Conservation (phyloP, 2,113 vertebrate genomes). For the Cavia porcellus region DNA sequence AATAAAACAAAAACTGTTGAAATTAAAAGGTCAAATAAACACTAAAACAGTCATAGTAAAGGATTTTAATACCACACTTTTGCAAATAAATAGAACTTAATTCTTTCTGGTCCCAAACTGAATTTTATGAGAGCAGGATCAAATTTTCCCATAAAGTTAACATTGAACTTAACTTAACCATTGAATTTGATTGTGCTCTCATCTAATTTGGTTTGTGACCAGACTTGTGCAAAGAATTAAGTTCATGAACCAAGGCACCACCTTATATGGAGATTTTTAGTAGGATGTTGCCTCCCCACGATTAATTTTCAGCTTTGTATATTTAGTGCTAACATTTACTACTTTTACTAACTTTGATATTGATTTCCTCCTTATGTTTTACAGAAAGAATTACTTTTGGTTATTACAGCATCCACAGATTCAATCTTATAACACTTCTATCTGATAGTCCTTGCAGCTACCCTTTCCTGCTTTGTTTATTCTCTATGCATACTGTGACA, state of each 20-base stretch:
- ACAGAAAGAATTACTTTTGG: neutral
- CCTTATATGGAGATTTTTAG: neutral
- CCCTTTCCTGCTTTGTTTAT: neutral
- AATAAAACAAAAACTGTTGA: neutral
- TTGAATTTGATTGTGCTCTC: neutral
- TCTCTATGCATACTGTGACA: neutral
- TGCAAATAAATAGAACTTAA: neutral
- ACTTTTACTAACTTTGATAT: neutral
- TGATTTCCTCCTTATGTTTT: neutral
- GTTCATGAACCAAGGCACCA: neutral
- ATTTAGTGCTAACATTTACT: neutral
- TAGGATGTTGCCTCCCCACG: neutral
- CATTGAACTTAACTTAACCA: neutral
- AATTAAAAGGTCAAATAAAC: neutral
- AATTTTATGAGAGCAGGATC: neutral
- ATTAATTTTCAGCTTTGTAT: neutral
- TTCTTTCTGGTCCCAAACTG: neutral
- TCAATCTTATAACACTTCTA: neutral
- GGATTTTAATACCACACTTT: neutral
- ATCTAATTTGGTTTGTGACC: neutral
- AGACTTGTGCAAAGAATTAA: neutral
- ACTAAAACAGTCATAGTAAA: neutral
- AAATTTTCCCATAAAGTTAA: neutral
- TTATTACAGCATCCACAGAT: neutral
- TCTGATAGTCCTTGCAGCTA: neutral